Conservation (phyloP, 2,797 vertebrate genomes). For the Poeciliopsis infans region DNA sequence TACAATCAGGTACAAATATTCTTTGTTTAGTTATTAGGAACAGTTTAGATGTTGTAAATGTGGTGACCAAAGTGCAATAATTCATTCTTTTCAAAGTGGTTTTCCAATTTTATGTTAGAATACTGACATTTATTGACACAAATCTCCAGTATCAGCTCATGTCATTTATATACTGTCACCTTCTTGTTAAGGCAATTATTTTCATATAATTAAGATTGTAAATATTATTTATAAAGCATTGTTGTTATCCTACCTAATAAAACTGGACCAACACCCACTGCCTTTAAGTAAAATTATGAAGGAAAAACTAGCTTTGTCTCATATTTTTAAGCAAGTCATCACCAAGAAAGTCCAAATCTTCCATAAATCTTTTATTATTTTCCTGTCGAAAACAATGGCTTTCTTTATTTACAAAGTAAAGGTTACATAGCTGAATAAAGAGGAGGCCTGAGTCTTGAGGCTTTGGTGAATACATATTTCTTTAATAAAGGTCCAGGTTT, state of each 20-base stretch:
- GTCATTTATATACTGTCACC: constrained; percentile 41
- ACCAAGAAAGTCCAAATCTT: constrained; percentile 25
- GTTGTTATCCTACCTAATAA: constrained; percentile 76
- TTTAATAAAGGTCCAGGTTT: constrained; percentile 69
- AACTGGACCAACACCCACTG: constrained; percentile 24
- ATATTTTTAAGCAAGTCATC: constrained; percentile 23
- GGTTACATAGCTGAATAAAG: constrained; percentile 65
- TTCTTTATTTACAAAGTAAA: constrained; percentile 78
- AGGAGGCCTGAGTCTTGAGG: constrained; percentile 61
- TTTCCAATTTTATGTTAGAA: constrained; percentile 40
- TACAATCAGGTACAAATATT: constrained; percentile 37
- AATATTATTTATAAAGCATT: constrained; percentile 82
- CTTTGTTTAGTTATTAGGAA: constrained; percentile 39
- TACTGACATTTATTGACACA: constrained; percentile 45
- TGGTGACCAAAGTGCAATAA: constrained; percentile 78
- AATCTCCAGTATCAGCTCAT: constrained; percentile 44
- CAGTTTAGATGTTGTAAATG: constrained; percentile 46
- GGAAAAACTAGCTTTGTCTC: background rate
- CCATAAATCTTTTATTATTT: constrained; percentile 75
- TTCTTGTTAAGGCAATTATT: constrained; percentile 70
- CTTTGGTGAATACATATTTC: constrained; percentile 72
- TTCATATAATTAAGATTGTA: constrained; percentile 73
- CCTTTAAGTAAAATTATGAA: background rate
- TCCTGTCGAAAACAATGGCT: constrained; percentile 76
- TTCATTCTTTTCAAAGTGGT: constrained; percentile 42